Conservation (phyloP, 2,888 invertebrate genomes). For the Trimorus sp. region DNA sequence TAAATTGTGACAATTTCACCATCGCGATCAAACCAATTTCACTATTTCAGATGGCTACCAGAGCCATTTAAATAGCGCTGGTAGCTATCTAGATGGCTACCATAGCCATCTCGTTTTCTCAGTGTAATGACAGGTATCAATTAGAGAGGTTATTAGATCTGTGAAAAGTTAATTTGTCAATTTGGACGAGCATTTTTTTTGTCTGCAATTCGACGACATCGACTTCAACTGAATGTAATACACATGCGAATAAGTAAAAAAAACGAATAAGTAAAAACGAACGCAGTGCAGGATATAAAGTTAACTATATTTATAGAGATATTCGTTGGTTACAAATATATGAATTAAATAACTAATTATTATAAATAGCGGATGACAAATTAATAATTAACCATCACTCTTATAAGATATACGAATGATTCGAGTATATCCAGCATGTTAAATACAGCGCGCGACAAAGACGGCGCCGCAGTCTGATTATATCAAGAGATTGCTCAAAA, state of each 20-base stretch:
- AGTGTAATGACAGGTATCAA: slow-evolving; percentile 29
- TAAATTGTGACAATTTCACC: no score
- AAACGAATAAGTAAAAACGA: slow-evolving; percentile 57
- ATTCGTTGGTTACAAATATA: slow-evolving; percentile 69
- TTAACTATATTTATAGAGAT: slow-evolving; percentile 81
- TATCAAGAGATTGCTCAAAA: slow-evolving; percentile 51
- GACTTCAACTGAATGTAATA: slow-evolving; percentile 48
- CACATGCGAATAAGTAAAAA: slow-evolving; percentile 40
- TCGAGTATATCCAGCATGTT: slow-evolving; percentile 56
- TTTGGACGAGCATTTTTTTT: slow-evolving; percentile 20
- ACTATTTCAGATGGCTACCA: no score
- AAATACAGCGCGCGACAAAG: slow-evolving; percentile 43
- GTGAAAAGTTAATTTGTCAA: background rate
- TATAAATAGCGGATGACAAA: slow-evolving; percentile 40
- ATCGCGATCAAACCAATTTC: no score
- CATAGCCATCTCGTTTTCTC: no score
- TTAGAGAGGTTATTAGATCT: background rate
- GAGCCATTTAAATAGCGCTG: no score
- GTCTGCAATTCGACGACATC: slow-evolving; percentile 55
- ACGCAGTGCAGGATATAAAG: slow-evolving; percentile 74
- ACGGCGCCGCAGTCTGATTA: slow-evolving; percentile 22
- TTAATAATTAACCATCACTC: slow-evolving; percentile 43
- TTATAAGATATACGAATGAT: slow-evolving; percentile 57
- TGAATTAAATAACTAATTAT: slow-evolving; percentile 58
- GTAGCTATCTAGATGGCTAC: no score